Evolutionary conservation across 2,888 invertebrate species (phyloP).

Genomic region (Drosophila quinaria): DNA sequence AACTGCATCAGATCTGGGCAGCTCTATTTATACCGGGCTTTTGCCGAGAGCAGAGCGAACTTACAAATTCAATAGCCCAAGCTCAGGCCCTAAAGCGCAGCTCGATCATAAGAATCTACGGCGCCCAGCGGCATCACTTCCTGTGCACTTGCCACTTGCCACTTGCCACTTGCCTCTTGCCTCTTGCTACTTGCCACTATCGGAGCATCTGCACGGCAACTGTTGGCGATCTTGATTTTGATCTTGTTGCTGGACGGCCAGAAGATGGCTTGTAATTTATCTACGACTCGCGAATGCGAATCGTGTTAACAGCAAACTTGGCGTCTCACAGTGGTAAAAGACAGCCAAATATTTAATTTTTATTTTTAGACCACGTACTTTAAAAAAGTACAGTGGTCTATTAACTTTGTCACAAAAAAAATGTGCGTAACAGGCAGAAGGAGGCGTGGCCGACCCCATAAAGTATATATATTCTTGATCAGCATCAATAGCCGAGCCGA

Average conservation of each 20-base stretch:
- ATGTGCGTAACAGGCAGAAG: no score
- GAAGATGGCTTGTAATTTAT: constrained; percentile 65
- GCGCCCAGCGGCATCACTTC: constrained; percentile 62
- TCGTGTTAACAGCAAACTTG: constrained; percentile 68
- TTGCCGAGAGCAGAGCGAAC: constrained; percentile 7
- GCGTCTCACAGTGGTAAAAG: background rate
- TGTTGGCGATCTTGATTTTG: constrained; percentile 63
- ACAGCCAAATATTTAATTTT: background rate
- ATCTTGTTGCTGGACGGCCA: constrained; percentile 40
- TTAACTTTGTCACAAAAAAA: no score
- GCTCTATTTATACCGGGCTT: constrained; percentile 68
- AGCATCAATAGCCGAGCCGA: no score
- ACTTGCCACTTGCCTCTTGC: constrained; percentile 24
- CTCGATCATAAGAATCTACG: constrained; percentile 65
- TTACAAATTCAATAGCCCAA: constrained; percentile 27
- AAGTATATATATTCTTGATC: no score
- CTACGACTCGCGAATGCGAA: constrained; percentile 49
- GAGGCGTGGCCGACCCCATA: no score
- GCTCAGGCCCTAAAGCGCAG: constrained; percentile 71
- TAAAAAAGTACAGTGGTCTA: no score
- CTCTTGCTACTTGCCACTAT: constrained; percentile 23
- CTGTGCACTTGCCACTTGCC: constrained; percentile 43
- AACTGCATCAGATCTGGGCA: constrained; percentile 59
- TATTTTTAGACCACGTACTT: no score
- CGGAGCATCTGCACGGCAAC: constrained; percentile 38